phyloP scores from a whole-genome alignment of 2,888 invertebrate species.

The Eristalis pertinax region DNA sequence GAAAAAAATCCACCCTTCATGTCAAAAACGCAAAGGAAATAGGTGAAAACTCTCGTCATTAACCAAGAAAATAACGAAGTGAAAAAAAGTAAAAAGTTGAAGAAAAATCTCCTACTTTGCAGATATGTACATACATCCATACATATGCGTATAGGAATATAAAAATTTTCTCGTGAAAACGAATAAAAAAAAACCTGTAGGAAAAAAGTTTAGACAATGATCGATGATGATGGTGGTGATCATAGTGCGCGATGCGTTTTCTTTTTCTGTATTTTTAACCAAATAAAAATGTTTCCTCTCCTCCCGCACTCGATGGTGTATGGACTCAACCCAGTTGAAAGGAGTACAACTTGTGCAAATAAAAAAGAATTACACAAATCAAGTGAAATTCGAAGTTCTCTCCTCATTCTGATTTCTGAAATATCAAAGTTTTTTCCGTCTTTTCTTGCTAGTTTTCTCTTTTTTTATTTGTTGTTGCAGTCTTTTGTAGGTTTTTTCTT shows the following conservation, averaged over 20 bases:
- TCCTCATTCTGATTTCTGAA: slow-evolving; percentile 13
- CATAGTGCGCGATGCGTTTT: slow-evolving; percentile 52
- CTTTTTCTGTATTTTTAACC: slow-evolving; percentile 33
- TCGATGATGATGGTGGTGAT: slow-evolving; percentile 63
- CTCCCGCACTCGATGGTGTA: neutral
- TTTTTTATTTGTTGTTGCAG: slow-evolving; percentile 17
- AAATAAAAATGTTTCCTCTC: slow-evolving; percentile 34
- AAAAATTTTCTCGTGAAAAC: slow-evolving; percentile 38
- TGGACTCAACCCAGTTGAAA: slow-evolving; percentile 13
- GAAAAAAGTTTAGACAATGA: slow-evolving; percentile 54
- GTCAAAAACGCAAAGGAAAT: slow-evolving; percentile 43
- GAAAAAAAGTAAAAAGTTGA: slow-evolving; percentile 3
- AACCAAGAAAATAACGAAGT: slow-evolving; percentile 7
- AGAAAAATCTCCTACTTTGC: slow-evolving; percentile 15
- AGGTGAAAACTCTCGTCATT: slow-evolving; percentile 38
- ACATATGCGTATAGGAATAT: neutral
- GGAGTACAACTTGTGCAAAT: slow-evolving; percentile 41
- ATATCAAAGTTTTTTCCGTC: slow-evolving; percentile 44
- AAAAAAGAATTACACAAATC: slow-evolving; percentile 38
- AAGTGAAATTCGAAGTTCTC: slow-evolving; percentile 62
- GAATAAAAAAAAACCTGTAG: neutral
- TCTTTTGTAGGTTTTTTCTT: slow-evolving; percentile 21
- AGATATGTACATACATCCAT: neutral
- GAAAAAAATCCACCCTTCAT: slow-evolving; percentile 23
- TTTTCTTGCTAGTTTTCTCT: slow-evolving; percentile 27